Evolutionary conservation across 2,113 vertebrate species (phyloP).

Genomic region (Macquaria australasica): DNA sequence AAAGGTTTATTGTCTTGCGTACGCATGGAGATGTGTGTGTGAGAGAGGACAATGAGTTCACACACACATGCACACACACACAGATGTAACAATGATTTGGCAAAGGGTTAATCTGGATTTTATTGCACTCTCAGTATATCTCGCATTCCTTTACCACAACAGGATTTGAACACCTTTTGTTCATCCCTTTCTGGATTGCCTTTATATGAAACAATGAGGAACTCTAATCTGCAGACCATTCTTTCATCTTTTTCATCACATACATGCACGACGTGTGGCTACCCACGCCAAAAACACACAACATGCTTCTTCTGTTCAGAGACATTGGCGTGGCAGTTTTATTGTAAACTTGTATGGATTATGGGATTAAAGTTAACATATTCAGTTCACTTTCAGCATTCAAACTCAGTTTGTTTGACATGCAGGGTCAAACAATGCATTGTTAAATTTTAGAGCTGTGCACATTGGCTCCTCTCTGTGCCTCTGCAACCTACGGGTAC

Average conservation of each 20-base stretch:
- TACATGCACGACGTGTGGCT: not conserved
- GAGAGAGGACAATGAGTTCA: not conserved
- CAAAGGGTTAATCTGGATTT: constrained; percentile 48
- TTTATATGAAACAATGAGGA: constrained; percentile 15
- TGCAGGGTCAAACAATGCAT: not conserved
- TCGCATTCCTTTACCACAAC: constrained; percentile 27
- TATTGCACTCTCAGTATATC: constrained; percentile 30
- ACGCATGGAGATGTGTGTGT: not conserved
- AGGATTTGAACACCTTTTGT: constrained; percentile 33
- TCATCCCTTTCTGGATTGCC: not conserved
- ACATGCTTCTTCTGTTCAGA: not conserved
- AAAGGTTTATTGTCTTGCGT: not conserved
- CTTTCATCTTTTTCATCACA: constrained; percentile 29
- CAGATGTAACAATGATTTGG: not conserved
- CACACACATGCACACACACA: not conserved
- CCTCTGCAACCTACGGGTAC: no score
- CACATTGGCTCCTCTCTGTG: no score
- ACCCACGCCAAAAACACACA: not conserved
- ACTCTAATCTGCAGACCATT: not conserved
- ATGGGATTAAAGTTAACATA: not conserved
- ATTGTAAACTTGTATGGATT: not conserved
- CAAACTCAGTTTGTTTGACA: not conserved
- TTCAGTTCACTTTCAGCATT: not conserved
- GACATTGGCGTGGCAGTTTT: not conserved
- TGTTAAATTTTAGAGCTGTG: no score